phyloP scores from a whole-genome alignment of 2,797 vertebrate genomes.

The Myotis daubentonii region DNA sequence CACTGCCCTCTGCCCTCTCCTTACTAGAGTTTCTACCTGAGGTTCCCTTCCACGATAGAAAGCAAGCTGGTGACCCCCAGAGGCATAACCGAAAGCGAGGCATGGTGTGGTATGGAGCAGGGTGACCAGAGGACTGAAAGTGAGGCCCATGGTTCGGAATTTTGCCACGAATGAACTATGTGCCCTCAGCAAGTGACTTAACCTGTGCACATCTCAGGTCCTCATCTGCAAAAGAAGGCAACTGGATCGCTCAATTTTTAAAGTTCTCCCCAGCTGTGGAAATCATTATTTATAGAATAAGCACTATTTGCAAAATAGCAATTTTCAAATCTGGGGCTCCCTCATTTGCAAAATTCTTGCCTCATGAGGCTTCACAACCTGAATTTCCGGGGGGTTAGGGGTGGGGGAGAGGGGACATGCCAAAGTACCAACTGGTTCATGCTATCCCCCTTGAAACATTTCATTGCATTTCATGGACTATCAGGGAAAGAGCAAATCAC shows the following conservation, averaged over 20 bases:
- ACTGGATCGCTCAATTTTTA: background rate
- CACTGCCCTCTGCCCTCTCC: too few species aligned
- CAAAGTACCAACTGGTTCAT: background rate
- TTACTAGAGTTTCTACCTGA: background rate
- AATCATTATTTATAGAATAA: slow-evolving; percentile 41
- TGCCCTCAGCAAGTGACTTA: background rate
- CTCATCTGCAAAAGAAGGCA: background rate
- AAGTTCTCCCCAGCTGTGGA: background rate
- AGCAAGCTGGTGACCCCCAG: background rate
- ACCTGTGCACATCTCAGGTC: background rate
- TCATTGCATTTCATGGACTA: background rate
- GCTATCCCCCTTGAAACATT: background rate
- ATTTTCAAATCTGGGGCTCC: slow-evolving; percentile 51
- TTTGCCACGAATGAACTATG: background rate
- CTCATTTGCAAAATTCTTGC: background rate
- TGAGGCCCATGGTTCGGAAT: background rate
- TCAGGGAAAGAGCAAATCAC: background rate
- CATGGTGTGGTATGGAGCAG: fast-evolving
- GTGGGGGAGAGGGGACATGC: too few species aligned
- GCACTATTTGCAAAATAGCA: slow-evolving; percentile 46
- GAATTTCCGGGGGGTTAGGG: background rate
- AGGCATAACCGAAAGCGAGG: too few species aligned
- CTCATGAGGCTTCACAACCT: background rate
- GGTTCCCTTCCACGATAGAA: too few species aligned
- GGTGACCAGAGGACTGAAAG: background rate